Evolutionary conservation across 2,113 vertebrate species (phyloP).

Genomic region (Daboia siamensis): DNA sequence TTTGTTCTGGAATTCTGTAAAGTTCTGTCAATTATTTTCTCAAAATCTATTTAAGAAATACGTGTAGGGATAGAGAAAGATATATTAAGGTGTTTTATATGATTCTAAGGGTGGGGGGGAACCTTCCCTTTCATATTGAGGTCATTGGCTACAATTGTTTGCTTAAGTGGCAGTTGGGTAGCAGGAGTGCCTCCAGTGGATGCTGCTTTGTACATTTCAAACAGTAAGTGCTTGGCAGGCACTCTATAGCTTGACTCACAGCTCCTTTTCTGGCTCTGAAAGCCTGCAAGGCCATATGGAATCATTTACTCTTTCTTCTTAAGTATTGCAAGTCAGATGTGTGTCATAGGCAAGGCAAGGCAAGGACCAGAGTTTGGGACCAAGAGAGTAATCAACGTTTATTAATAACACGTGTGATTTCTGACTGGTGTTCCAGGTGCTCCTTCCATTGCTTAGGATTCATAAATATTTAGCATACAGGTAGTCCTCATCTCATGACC

Average conservation of each 20-base stretch:
- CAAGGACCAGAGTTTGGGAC: not conserved
- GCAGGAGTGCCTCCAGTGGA: not conserved
- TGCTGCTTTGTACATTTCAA: not conserved
- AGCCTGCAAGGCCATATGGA: conserved; percentile 23
- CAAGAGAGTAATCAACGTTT: conserved; percentile 11
- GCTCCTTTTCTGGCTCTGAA: not conserved
- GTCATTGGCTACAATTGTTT: not conserved
- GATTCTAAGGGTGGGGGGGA: not conserved
- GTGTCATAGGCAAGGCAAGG: not conserved
- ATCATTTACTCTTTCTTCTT: conserved; percentile 32
- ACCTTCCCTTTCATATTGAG: not conserved
- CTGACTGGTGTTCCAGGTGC: not conserved
- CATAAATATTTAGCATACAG: not conserved
- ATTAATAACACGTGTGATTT: not conserved
- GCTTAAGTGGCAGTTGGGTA: not conserved
- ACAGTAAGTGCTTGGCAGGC: not conserved
- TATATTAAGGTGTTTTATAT: not conserved
- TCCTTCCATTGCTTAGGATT: not conserved
- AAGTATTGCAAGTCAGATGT: conserved; percentile 38
- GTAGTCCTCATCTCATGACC: not conserved
- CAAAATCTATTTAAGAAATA: not conserved
- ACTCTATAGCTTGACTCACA: not conserved
- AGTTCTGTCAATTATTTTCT: not conserved
- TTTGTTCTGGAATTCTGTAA: not conserved
- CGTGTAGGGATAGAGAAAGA: not conserved